Conservation (phyloP, 1,140 invertebrate species). For the Oryctes rhinoceros region DNA sequence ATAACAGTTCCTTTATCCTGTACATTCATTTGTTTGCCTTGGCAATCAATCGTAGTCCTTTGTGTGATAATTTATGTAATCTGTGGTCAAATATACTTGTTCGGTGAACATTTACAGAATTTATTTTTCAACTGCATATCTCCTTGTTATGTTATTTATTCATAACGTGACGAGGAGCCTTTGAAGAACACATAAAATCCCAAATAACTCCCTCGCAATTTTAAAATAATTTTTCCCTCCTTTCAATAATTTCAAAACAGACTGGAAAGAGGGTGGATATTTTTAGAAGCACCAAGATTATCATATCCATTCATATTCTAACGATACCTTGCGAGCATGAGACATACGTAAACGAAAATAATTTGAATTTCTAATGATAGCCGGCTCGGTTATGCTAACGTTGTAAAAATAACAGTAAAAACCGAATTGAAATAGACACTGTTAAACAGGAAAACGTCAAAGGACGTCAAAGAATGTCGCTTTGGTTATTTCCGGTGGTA, state of each 20-base stretch:
- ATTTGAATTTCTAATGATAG: slow-evolving; percentile 7
- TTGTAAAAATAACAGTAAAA: slow-evolving; percentile 19
- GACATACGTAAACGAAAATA: not conserved
- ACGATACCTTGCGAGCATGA: not conserved
- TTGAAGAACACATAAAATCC: too few species aligned
- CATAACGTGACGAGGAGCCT: too few species aligned
- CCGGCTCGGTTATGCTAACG: not conserved
- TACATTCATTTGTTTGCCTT: too few species aligned
- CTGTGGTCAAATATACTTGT: not conserved
- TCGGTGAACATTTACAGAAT: too few species aligned
- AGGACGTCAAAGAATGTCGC: slow-evolving; percentile 6
- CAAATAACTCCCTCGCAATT: too few species aligned
- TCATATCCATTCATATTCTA: not conserved
- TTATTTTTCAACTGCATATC: too few species aligned
- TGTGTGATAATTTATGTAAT: too few species aligned
- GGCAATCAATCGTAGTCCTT: too few species aligned
- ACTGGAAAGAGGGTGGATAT: not conserved
- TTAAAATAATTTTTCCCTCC: too few species aligned
- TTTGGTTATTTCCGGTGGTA: not conserved
- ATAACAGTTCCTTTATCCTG: too few species aligned
- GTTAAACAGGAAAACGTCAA: not conserved
- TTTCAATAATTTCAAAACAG: not conserved
- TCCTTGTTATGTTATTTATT: too few species aligned
- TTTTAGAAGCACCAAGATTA: slow-evolving; percentile 8
- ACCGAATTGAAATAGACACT: slow-evolving; percentile 19